These are phyloP conservation scores for Microtus oregoni DNA, from an alignment of 2,113 vertebrate species.

Conservation along the genomic window DNA sequence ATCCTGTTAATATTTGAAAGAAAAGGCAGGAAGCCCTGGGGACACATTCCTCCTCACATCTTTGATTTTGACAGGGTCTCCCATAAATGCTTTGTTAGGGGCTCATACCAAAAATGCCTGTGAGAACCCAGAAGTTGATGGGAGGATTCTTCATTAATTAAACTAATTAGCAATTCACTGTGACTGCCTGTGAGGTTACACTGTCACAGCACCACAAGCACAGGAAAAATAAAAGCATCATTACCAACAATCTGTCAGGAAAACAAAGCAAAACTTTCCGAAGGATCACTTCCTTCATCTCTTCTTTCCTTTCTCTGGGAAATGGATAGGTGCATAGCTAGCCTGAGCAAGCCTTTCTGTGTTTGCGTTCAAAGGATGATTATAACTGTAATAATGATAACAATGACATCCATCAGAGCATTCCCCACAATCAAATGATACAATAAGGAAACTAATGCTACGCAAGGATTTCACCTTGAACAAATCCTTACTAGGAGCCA, in stretches of 20 bases:
- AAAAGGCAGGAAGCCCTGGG: not conserved
- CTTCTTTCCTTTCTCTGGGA: conserved; percentile 22
- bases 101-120: not conserved
- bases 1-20: not conserved
- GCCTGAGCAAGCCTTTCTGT: not conserved
- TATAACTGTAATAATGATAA: not conserved
- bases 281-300: conserved; percentile 34
- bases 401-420: not conserved
- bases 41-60: not conserved
- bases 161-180: conserved; percentile 74
- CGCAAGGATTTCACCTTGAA: not conserved
- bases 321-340: not conserved
- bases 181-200: conserved; percentile 57
- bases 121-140: conserved; percentile 41
- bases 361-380: not conserved
- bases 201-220: conserved; percentile 60
- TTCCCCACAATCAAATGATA: not conserved
- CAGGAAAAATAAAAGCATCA: conserved; percentile 69
- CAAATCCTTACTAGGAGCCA: not conserved
- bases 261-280: conserved; percentile 12
- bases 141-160: conserved; percentile 71
- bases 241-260: conserved; percentile 74
- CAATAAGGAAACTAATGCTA: not conserved
- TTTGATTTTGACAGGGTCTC: conserved; percentile 35
- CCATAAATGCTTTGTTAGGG: conserved; percentile 33